A percentile compares a stretch with the other conserved stretches of the same genome.
These are phyloP conservation scores for Podarcis raffonei DNA, from an alignment of 2,113 vertebrate genomes.

Conservation along the genomic window DNA sequence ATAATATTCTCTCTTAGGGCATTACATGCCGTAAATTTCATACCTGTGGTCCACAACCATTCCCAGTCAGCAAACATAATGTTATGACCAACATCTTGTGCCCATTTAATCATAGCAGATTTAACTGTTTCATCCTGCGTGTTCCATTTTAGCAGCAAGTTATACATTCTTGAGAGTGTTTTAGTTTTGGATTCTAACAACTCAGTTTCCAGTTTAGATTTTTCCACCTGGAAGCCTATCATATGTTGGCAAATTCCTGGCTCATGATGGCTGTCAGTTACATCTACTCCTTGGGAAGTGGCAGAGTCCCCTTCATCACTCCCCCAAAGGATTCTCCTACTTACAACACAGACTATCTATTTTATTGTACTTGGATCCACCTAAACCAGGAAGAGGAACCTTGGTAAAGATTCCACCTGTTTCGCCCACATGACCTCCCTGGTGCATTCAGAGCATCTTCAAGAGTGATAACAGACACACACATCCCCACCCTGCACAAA, in stretches of 20 bases:
- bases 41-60: too few relatives aligned
- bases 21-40: too few relatives aligned
- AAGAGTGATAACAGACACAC: not conserved
- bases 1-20: too few relatives aligned
- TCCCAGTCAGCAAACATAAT: too few relatives aligned
- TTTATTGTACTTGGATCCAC: not conserved
- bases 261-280: not conserved
- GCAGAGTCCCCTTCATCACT: not conserved
- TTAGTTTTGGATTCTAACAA: too few relatives aligned
- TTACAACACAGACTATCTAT: not conserved
- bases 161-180: too few relatives aligned
- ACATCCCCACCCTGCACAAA: not conserved
- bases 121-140: too few relatives aligned
- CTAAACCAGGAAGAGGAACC: not conserved
- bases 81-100: too few relatives aligned
- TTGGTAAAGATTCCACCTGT: not conserved
- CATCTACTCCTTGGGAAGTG: not conserved
- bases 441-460: not conserved
- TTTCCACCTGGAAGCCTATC: too few relatives aligned
- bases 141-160: too few relatives aligned
- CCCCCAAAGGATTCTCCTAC: not conserved
- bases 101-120: too few relatives aligned
- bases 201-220: too few relatives aligned
- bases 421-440: not conserved
- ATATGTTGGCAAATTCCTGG: not conserved